Conservation (phyloP, 2,113 vertebrate species). For the Thalassarche chlororhynchos region DNA sequence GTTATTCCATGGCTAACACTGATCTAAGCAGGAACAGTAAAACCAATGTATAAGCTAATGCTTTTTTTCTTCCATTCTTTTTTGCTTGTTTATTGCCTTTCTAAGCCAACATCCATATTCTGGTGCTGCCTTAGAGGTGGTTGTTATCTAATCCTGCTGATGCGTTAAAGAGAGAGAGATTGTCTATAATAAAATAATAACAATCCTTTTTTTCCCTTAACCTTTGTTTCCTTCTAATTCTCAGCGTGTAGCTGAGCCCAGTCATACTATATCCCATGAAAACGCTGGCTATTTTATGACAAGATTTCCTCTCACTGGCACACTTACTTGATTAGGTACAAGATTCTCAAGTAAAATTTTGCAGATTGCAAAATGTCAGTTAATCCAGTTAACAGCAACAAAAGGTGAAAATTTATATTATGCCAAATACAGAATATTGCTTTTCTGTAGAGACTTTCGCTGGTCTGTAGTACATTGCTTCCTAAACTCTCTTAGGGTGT, state of each 20-base stretch:
- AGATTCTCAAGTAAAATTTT: constrained; percentile 38
- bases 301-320: constrained; percentile 27
- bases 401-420: constrained; percentile 18
- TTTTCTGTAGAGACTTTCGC: constrained; percentile 10
- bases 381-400: constrained; percentile 35
- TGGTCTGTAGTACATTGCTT: background rate
- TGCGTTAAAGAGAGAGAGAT: constrained; percentile 1
- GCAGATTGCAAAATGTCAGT: constrained; percentile 18
- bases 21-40: background rate
- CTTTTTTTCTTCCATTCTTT: background rate
- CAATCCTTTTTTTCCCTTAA: background rate
- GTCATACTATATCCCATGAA: background rate
- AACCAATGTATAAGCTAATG: background rate
- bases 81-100: background rate
- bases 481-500: background rate
- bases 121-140: background rate
- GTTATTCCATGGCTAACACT: background rate
- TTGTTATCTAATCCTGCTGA: constrained; percentile 40
- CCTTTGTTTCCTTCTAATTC: constrained; percentile 35
- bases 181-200: background rate
- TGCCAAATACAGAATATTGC: background rate
- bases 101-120: background rate
- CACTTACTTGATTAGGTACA: constrained; percentile 51
- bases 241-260: background rate
- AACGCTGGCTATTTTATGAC: background rate